Evolutionary conservation across 2,797 vertebrate genomes (phyloP).

Genomic region (Gallinago solitaria): DNA sequence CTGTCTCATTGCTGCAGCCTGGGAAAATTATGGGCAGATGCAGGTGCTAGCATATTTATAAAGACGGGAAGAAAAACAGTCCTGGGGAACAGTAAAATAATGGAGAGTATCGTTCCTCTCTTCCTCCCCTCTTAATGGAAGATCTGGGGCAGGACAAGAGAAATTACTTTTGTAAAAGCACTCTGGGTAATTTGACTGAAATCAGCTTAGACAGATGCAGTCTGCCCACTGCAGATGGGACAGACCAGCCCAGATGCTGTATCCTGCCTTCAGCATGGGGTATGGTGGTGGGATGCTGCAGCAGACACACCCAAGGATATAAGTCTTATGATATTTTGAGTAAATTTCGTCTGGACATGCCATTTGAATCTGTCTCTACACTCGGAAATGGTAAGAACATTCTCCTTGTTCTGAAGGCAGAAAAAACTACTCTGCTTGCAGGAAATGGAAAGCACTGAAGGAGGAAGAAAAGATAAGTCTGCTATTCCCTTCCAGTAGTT

Average conservation of each 20-base stretch:
- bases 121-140: neutral
- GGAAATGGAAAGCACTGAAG: neutral
- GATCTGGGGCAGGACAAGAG: neutral
- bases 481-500: neutral
- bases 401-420: neutral
- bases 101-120: neutral
- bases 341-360: neutral
- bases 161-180: neutral
- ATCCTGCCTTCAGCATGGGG: neutral
- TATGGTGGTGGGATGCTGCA: neutral
- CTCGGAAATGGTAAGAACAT: neutral
- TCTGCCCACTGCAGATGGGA: neutral
- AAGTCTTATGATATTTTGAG: rapidly evolving
- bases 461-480: neutral
- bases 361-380: neutral
- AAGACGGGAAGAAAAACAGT: neutral
- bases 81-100: neutral
- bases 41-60: neutral
- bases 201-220: neutral
- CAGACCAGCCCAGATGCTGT: neutral
- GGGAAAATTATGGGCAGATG: neutral
- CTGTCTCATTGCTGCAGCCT: neutral
- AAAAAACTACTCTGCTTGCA: neutral
- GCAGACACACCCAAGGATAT: neutral
- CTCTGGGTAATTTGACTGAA: neutral